Conservation (phyloP, 2,888 invertebrate species). For the Eupithecia dodoneata region DNA sequence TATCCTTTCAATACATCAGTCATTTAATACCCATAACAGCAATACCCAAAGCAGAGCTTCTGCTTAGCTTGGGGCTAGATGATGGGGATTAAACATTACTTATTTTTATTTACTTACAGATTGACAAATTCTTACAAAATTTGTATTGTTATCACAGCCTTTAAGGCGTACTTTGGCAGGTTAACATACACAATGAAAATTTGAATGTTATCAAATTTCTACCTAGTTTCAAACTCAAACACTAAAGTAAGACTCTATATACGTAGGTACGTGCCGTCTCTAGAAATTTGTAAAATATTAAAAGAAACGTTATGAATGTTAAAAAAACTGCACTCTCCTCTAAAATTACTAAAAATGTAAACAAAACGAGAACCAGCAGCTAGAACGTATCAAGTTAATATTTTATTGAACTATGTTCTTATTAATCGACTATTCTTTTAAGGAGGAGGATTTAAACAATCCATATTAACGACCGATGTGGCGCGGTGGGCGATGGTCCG, state of each 20-base stretch:
- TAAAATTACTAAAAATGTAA: too few relatives aligned
- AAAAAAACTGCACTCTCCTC: background rate
- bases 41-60: too few relatives aligned
- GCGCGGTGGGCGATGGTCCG: too few relatives aligned
- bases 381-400: background rate
- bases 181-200: background rate
- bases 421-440: too few relatives aligned
- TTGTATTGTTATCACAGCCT: background rate
- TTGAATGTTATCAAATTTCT: background rate
- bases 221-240: background rate
- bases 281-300: background rate
- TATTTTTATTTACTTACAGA: background rate
- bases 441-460: too few relatives aligned
- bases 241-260: background rate
- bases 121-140: too few relatives aligned
- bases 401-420: background rate
- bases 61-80: too few relatives aligned
- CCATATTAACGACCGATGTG: too few relatives aligned
- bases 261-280: background rate
- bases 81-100: too few relatives aligned
- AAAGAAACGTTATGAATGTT: background rate
- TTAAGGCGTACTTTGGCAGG: background rate
- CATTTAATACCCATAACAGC: too few relatives aligned
- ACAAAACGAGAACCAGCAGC: background rate
- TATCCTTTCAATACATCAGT: too few relatives aligned